A percentile compares a stretch with the other conserved stretches of the same genome.
phyloP scores from a whole-genome alignment of 2,888 invertebrate species.

The Apocheima hispidaria region DNA sequence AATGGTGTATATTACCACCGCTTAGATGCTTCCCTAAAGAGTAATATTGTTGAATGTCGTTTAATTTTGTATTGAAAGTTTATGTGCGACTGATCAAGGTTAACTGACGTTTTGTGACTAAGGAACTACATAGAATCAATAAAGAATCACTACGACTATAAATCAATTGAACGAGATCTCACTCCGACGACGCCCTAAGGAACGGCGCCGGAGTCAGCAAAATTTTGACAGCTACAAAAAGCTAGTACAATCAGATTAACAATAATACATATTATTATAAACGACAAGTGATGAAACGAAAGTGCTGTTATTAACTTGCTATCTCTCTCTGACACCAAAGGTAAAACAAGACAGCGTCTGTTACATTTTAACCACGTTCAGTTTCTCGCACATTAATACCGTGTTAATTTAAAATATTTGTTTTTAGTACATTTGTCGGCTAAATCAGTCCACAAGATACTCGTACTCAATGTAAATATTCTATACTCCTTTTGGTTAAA shows the following conservation, averaged over 20 bases:
- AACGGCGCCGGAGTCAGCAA: no score
- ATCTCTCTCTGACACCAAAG: not conserved
- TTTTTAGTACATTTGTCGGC: not conserved
- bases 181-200: no score
- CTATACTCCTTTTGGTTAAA: constrained; percentile 52
- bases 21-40: constrained; percentile 62
- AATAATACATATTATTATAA: no score
- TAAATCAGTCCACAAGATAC: constrained; percentile 32
- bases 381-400: no score
- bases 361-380: not conserved
- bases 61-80: constrained; percentile 38
- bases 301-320: not conserved
- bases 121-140: not conserved
- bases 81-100: constrained; percentile 40
- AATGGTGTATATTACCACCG: constrained; percentile 60
- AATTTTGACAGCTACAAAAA: no score
- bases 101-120: not conserved
- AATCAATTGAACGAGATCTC: no score
- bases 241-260: no score
- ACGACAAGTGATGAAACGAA: no score
- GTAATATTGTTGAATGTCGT: constrained; percentile 49
- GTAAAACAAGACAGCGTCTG: not conserved
- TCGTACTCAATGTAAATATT: constrained; percentile 50
- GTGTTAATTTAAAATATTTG: no score
- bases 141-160: not conserved